Conservation (phyloP, 2,797 vertebrate genomes). For the Kryptopterus vitreolus region DNA sequence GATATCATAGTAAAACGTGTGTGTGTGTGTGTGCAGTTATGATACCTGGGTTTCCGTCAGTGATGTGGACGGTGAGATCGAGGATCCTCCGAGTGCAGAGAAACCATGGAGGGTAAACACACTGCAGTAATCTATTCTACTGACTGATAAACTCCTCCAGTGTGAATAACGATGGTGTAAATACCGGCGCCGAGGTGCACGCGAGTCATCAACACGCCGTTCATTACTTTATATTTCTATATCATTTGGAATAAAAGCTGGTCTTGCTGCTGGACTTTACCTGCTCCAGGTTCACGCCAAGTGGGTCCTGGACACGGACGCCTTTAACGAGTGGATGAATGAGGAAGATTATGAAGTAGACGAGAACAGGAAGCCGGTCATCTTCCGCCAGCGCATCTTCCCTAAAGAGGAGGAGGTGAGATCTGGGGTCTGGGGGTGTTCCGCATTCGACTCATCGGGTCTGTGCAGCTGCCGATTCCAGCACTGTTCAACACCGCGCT, state of each 20-base stretch:
- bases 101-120: constrained; percentile 89
- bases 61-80: constrained; percentile 89
- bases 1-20: too few species aligned
- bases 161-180: too few species aligned
- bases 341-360: constrained; percentile 98
- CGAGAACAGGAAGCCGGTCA: constrained; percentile 89
- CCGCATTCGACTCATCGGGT: neutral
- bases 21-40: constrained; percentile 73
- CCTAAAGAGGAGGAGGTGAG: constrained; percentile 92
- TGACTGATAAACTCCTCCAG: too few species aligned
- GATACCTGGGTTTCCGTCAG: constrained; percentile 91
- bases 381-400: constrained; percentile 87
- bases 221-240: neutral
- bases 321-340: constrained; percentile 99
- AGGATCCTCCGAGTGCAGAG: constrained; percentile 89
- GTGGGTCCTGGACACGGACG: constrained; percentile 92
- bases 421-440: neutral
- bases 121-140: neutral
- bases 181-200: too few species aligned
- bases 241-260: too few species aligned
- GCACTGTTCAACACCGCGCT: neutral
- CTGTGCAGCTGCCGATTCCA: neutral
- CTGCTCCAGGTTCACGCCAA: constrained; percentile 85
- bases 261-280: neutral
- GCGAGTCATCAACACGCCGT: too few species aligned